phyloP scores from a whole-genome alignment of 2,113 vertebrate species.

The Tachycineta bicolor region DNA sequence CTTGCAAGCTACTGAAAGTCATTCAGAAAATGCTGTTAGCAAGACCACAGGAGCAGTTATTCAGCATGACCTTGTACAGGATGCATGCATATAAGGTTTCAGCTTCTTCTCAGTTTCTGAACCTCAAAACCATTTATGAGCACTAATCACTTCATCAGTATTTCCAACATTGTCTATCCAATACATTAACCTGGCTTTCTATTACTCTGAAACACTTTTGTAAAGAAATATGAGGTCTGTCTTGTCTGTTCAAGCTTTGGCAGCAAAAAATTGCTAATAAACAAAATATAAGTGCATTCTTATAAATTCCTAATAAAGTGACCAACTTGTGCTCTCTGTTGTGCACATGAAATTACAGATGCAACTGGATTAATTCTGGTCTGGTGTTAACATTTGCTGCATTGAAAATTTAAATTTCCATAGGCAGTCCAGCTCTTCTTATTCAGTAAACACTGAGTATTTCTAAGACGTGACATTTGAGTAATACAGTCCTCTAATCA shows the following conservation, averaged over 20 bases:
- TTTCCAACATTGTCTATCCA: background rate
- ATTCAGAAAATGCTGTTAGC: background rate
- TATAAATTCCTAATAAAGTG: background rate
- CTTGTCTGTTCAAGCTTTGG: background rate
- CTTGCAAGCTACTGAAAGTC: background rate
- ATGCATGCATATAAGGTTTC: background rate
- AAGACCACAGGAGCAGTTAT: background rate
- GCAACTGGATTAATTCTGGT: background rate
- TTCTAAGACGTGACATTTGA: background rate
- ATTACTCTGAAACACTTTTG: background rate
- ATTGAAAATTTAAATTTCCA: background rate
- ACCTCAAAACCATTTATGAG: background rate
- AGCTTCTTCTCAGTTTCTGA: background rate
- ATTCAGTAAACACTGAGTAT: background rate
- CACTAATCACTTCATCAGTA: background rate
- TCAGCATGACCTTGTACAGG: background rate
- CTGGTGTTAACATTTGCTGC: background rate
- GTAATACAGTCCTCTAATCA: background rate
- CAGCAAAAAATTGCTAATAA: background rate
- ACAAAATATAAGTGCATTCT: background rate
- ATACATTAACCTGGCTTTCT: background rate
- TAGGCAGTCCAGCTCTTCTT: background rate
- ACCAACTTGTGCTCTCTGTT: background rate
- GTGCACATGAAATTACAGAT: background rate
- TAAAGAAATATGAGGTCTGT: background rate